phyloP scores from a whole-genome alignment of 2,113 vertebrate genomes.

The Romanogobio albipinnatus region DNA sequence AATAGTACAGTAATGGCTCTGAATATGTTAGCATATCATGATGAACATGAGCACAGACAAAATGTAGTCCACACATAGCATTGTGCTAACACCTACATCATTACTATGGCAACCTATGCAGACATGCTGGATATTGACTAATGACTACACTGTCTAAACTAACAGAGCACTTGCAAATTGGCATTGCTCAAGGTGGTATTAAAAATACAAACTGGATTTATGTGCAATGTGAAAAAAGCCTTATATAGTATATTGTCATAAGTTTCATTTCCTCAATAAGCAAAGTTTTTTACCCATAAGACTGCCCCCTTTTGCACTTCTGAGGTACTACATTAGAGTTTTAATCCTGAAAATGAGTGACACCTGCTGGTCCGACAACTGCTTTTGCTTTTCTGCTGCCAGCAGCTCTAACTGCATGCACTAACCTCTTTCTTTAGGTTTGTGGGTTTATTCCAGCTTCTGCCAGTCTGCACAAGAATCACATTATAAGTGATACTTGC shows the following conservation, averaged over 20 bases:
- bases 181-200: not conserved
- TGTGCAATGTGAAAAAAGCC: not conserved
- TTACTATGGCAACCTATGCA: not conserved
- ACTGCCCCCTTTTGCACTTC: constrained; percentile 3
- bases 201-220: not conserved
- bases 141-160: not conserved
- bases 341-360: constrained; percentile 61
- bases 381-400: constrained; percentile 46
- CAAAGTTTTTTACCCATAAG: not conserved
- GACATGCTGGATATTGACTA: not conserved
- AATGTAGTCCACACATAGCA: not conserved
- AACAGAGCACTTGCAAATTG: not conserved
- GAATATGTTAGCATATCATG: not conserved
- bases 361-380: constrained; percentile 73
- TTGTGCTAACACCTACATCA: not conserved
- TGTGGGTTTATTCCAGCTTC: constrained; percentile 14
- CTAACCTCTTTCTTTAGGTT: constrained; percentile 34
- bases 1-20: not conserved
- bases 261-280: not conserved
- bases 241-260: not conserved
- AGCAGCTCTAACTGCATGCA: constrained; percentile 37
- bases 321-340: constrained; percentile 31
- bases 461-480: constrained; percentile 3
- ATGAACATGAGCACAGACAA: not conserved
- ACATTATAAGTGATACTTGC: not conserved